Conservation (phyloP, 1,140 invertebrate species). For the Drosophila nasuta region DNA sequence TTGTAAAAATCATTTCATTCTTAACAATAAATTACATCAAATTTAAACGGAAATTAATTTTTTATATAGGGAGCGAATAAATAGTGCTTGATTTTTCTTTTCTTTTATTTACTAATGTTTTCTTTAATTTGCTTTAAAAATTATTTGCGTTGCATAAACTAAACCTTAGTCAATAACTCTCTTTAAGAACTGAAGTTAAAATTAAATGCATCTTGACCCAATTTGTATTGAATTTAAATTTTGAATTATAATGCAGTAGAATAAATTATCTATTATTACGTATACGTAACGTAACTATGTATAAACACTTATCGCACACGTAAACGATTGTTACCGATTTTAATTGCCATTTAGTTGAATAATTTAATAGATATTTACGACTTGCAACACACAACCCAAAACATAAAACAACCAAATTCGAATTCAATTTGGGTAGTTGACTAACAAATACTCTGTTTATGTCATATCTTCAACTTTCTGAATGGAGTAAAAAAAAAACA, state of each 20-base stretch:
- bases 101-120: too few relatives aligned
- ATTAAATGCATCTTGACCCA: neutral
- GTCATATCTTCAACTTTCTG: neutral
- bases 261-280: slow-evolving; percentile 24
- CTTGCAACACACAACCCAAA: slow-evolving; percentile 10
- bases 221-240: neutral
- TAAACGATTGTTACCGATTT: slow-evolving; percentile 29
- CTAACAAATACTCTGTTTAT: neutral
- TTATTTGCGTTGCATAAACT: neutral
- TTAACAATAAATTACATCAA: neutral
- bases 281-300: slow-evolving; percentile 5
- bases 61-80: too few relatives aligned
- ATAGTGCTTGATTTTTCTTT: too few relatives aligned
- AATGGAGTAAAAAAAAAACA: too few relatives aligned
- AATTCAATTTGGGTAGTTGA: neutral
- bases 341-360: slow-evolving; percentile 37
- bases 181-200: neutral
- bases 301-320: slow-evolving; percentile 16
- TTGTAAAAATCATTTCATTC: neutral
- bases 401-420: neutral
- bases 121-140: too few relatives aligned
- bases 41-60: neutral
- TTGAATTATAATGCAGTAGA: neutral
- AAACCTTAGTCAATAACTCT: neutral
- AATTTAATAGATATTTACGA: slow-evolving; percentile 30